Evolutionary conservation across 1,140 invertebrate genomes (phyloP), one percentile per base, ranked within the genome.

Genomic region (Hyposmocoma kahamanoa): DNA sequence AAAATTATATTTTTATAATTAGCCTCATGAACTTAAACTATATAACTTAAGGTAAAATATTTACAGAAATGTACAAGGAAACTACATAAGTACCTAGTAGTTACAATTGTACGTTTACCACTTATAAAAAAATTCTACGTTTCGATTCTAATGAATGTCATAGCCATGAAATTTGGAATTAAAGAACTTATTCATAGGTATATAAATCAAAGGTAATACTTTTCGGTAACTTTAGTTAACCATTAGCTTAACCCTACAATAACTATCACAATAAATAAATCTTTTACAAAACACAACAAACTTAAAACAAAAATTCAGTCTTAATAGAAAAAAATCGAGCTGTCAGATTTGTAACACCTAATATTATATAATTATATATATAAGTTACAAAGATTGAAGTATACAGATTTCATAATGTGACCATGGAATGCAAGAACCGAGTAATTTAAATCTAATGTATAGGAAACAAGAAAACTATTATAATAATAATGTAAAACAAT

Each of bases 171-270:
- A 58, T 80, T 77, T 74, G 72, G 72, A 70, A 65, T 56, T 36
- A 60, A 72, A 36, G 44, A 63, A 65, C 59, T 60, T 72, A 41
- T 19, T n/a, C n/a, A 26, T 41, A 41, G 32, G 28, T 32, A 52
- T 18, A 39, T 46, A 70, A 56, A 65, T 58, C 53, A 49, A 66
- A 67, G 75, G 77, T 84, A 84, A 84, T 83, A 84, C 74, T 83
- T 81, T 78, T 78, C 71, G 81, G 81, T 84, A 84, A 84, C 81
- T 84, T 69, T 76, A 78, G 73, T 81, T 72, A 71, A 59, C 65
- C 61, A 55, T 46, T 64, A 67, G 67, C 58, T 68, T 73, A 73
- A 53, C 52, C 50, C 53, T 60, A 57, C 21, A 24, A 45, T 38
- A 26, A 56, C 59, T 76, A 84, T 84, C 74, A 80, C 76, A 82